These are phyloP conservation scores for Podabrus alpinus DNA, from an alignment of 2,888 invertebrate species.

Conservation along the genomic window DNA sequence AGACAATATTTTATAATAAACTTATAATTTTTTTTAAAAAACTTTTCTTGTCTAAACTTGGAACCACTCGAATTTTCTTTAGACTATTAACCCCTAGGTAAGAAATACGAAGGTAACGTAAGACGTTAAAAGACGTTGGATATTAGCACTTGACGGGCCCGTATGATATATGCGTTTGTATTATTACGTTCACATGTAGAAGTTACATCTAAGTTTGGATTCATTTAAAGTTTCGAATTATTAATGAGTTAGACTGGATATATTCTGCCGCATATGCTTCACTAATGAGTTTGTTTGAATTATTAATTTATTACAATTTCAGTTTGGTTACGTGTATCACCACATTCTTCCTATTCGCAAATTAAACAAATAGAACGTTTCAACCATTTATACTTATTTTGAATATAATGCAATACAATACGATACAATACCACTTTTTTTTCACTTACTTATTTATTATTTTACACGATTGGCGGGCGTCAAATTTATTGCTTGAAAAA, in stretches of 20 bases:
- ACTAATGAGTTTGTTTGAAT: conserved; percentile 54
- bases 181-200: conserved; percentile 52
- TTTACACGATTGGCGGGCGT: neutral
- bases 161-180: conserved; percentile 44
- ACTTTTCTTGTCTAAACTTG: neutral
- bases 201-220: conserved; percentile 52
- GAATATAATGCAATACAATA: neutral
- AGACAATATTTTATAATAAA: neutral
- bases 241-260: conserved; percentile 53
- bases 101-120: conserved; percentile 26
- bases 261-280: conserved; percentile 50
- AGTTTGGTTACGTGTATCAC: conserved; percentile 37
- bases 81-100: conserved; percentile 22
- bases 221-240: conserved; percentile 54
- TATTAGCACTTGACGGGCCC: conserved; percentile 40
- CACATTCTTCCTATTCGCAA: neutral
- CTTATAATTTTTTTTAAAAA: neutral
- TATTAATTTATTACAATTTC: conserved; percentile 53
- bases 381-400: neutral
- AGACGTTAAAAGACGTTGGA: conserved; percentile 34
- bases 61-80: conserved; percentile 16
- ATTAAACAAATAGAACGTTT: neutral
- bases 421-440: neutral
- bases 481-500: neutral
- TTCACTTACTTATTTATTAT: neutral